Base-by-base conservation (phyloP, 2,113 vertebrate species). In the Illadopsis cleaveri region DNA sequence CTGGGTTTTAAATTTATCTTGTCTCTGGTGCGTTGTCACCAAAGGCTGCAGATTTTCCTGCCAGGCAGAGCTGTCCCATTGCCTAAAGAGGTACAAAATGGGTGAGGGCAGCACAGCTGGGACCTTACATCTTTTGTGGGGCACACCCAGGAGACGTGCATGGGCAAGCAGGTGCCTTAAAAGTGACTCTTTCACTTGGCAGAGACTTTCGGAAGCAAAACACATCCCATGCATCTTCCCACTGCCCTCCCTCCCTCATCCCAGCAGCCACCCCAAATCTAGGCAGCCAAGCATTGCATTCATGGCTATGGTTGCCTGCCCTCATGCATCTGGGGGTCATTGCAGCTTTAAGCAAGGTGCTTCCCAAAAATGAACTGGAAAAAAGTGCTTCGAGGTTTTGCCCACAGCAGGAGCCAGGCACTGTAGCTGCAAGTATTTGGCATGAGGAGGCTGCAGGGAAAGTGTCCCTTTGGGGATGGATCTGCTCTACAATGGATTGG, bases 251-350 rank as follows among this genome's bases (percentile, higher is more conserved):
- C n/a, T 15, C 1, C 15, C 25, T 66, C 53, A 57, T 31, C 11
- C 40, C 47, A 47, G 44, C 66, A 83, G 56, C 64, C 78, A 64
- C 20, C 57, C 51, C 27, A 57, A 12, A 51, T 27, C 20, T 37
- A 21, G 33, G 30, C n/a, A 35, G 57, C 21, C 0, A 0, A 54
- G 64, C 1, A 4, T 30, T 6, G 6, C 10, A 7, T n/a, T 51
- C 40, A 35, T 0, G 0, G 28, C 47, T 35, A 7, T 2, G 3
- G 21, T 3, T 54, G 18, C 13, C 20, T 11, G 33, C 7, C 22
- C 35, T 65, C 30, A 70, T 37, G 33, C 6, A 9, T 19, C 45
- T 30, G 37, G 23, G 54, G 24, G 33, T 58, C 42, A 35, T 2
- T 2, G 2, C 71, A 68, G 38, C 58, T 72, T 40, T 33, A 27